A percentile compares a stretch with the other conserved stretches of the same genome.
phyloP scores from a whole-genome alignment of 2,797 vertebrate species.

The Propithecus perrieri region DNA sequence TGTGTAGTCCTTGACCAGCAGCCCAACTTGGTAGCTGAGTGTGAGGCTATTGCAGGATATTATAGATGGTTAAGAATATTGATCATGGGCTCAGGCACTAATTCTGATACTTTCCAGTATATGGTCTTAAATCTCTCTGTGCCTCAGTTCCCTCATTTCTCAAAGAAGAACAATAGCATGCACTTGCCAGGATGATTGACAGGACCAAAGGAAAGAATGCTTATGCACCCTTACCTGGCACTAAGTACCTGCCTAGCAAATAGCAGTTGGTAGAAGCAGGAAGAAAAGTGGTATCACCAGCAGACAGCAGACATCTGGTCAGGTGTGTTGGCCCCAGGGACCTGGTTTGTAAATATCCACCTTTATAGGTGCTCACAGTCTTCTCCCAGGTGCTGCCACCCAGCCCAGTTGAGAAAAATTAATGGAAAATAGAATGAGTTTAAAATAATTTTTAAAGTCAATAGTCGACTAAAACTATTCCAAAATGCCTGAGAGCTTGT shows the following conservation, averaged over 20 bases:
- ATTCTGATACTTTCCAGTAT: not conserved
- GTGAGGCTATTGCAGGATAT: not conserved
- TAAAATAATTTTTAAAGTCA: slow-evolving; percentile 26
- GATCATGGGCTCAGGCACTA: not conserved
- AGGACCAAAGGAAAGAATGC: not conserved
- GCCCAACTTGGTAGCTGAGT: not conserved
- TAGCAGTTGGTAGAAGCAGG: not conserved
- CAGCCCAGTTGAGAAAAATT: not conserved
- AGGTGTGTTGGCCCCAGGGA: not conserved
- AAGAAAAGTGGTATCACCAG: not conserved
- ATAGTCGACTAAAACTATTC: slow-evolving; percentile 10
- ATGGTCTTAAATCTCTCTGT: not conserved
- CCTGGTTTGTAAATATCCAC: not conserved
- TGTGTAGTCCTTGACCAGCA: not conserved
- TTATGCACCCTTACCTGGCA: not conserved
- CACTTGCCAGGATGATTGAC: not conserved
- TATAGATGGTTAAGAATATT: not conserved
- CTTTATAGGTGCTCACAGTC: not conserved
- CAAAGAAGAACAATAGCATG: not conserved
- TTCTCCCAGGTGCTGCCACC: not conserved
- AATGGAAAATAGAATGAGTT: slow-evolving; percentile 30
- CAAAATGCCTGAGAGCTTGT: slow-evolving; percentile 52
- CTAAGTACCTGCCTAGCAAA: not conserved
- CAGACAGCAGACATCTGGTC: not conserved
- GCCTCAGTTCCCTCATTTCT: not conserved